These are phyloP conservation scores for Rana temporaria DNA, from an alignment of 2,113 vertebrate genomes.

Conservation along the genomic window DNA sequence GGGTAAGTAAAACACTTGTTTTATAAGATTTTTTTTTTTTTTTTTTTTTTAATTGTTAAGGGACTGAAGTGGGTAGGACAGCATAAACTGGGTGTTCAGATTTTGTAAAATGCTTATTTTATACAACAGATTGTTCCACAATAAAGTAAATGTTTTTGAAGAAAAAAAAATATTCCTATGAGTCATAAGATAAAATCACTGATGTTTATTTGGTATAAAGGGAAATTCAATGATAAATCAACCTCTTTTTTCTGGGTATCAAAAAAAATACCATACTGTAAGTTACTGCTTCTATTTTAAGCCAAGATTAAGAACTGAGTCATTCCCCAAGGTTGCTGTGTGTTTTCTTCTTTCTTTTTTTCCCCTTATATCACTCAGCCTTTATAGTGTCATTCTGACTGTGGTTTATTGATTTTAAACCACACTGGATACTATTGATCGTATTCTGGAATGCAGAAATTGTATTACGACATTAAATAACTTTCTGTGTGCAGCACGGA, in stretches of 20 bases:
- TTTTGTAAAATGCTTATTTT: too few species aligned
- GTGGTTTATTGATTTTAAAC: conserved; percentile 52
- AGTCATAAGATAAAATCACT: too few species aligned
- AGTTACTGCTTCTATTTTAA: conserved; percentile 21
- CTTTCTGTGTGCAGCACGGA: conserved; percentile 25
- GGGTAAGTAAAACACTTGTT: too few species aligned
- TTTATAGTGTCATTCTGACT: conserved; percentile 53
- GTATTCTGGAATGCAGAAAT: conserved; percentile 31
- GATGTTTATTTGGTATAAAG: too few species aligned
- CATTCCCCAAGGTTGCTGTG: conserved; percentile 27
- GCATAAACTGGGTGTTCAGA: too few species aligned
- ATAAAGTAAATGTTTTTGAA: too few species aligned
- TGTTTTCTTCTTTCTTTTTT: background rate
- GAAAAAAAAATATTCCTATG: too few species aligned
- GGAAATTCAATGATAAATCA: too few species aligned
- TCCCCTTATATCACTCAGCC: conserved; percentile 20
- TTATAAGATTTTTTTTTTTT: too few species aligned
- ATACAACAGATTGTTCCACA: too few species aligned
- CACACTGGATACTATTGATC: conserved; percentile 52
- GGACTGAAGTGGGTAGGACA: too few species aligned
- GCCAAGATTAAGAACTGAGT: conserved; percentile 36
- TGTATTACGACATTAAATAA: conserved; percentile 32
- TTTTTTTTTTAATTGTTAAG: too few species aligned
- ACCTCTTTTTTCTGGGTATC: background rate
- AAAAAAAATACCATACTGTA: background rate